A percentile compares a stretch with the other conserved stretches of the same genome.
Conservation (phyloP, 1,140 invertebrate genomes). For the Aphis gossypii region DNA sequence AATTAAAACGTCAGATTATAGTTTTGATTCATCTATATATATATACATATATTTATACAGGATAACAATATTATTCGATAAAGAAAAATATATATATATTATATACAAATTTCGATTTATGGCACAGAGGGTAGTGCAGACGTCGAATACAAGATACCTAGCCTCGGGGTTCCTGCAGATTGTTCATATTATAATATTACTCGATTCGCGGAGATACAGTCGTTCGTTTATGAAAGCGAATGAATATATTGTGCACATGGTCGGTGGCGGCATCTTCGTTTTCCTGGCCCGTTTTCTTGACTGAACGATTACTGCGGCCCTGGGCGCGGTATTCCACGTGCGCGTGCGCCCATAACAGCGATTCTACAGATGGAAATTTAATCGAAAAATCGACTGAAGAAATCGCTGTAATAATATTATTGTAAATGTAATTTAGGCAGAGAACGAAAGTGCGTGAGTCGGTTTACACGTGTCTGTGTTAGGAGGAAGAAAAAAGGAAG, state of each 20-base stretch:
- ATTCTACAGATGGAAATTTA: not conserved
- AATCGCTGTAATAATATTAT: not conserved
- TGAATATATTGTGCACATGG: not conserved
- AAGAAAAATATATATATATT: not conserved
- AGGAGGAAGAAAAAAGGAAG: not conserved
- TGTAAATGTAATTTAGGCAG: not conserved
- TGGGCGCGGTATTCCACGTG: not conserved
- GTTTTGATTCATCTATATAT: not conserved
- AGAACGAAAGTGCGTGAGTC: not conserved
- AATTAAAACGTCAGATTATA: slow-evolving; percentile 1
- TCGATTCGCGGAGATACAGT: not conserved
- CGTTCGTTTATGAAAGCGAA: not conserved
- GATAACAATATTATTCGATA: not conserved
- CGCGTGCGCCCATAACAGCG: not conserved
- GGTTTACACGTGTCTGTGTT: not conserved
- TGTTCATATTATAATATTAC: not conserved
- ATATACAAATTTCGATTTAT: not conserved
- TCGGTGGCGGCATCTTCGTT: not conserved
- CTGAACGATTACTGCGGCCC: not conserved
- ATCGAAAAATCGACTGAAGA: not conserved
- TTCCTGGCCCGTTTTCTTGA: not conserved
- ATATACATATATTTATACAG: not conserved
- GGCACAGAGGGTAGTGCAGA: not conserved
- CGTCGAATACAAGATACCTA: not conserved
- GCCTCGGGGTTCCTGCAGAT: not conserved